Conservation (phyloP, 92 coral and sea anemone species). For the Palythoa heliodiscus region DNA sequence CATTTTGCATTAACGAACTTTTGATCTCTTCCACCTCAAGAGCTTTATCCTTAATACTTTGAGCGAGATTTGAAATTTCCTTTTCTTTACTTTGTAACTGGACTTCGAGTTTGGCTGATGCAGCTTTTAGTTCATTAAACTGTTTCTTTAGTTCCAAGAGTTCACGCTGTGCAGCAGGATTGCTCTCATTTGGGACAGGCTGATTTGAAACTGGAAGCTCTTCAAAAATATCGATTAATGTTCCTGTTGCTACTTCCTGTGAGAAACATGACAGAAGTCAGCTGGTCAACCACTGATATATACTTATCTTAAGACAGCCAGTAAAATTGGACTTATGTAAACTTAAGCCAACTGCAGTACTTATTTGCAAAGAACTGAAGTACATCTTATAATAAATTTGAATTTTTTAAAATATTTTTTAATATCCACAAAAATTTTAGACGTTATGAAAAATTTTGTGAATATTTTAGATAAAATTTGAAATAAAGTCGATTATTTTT, state of each 20-base stretch:
- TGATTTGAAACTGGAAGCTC: constrained; percentile 11
- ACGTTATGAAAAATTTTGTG: too few species aligned
- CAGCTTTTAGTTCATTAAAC: constrained; percentile 45
- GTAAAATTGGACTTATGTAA: too few species aligned
- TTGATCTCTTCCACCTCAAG: constrained; percentile 55
- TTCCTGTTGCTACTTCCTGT: constrained; percentile 35
- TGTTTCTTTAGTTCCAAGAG: constrained; percentile 36
- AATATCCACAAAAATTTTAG: too few species aligned
- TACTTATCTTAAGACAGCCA: too few species aligned
- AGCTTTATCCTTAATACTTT: constrained; percentile 62
- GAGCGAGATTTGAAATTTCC: constrained; percentile 53
- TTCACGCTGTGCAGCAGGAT: constrained; percentile 28
- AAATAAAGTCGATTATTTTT: too few species aligned
- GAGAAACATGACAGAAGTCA: background rate
- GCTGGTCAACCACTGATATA: too few species aligned
- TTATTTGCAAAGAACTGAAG: too few species aligned
- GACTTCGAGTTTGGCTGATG: constrained; percentile 53
- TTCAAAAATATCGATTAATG: constrained; percentile 21
- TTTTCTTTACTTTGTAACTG: constrained; percentile 61
- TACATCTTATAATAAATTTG: too few species aligned
- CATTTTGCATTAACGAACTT: constrained; percentile 45
- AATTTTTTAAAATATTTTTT: too few species aligned
- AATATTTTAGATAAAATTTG: too few species aligned
- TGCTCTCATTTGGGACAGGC: background rate
- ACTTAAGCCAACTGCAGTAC: too few species aligned